Evolutionary conservation across 2,888 invertebrate genomes (phyloP).

Genomic region (Chrysodeixis includens): DNA sequence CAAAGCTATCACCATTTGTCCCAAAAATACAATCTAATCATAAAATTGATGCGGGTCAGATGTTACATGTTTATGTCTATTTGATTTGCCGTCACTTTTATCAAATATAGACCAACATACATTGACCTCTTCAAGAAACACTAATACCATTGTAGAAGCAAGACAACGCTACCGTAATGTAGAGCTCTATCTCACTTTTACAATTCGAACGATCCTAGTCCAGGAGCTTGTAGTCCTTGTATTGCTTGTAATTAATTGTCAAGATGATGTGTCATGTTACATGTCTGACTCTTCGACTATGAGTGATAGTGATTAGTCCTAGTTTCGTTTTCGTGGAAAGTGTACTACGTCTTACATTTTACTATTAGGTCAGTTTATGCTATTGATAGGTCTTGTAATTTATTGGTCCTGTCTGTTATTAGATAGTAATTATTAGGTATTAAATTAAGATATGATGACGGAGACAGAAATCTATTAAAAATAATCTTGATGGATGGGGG

Average conservation of each 20-base stretch:
- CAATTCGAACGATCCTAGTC: too few species aligned
- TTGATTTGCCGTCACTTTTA: slow-evolving; percentile 49
- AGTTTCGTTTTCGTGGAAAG: slow-evolving; percentile 7
- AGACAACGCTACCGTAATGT: too few species aligned
- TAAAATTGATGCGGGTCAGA: slow-evolving; percentile 35
- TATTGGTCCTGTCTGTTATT: background rate
- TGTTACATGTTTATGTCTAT: slow-evolving; percentile 31
- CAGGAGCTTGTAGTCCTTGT: too few species aligned
- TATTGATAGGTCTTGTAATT: background rate
- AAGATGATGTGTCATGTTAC: slow-evolving; percentile 39
- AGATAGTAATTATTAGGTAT: background rate
- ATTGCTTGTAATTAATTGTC: slow-evolving; percentile 48
- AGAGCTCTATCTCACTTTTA: too few species aligned
- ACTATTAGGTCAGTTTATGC: background rate
- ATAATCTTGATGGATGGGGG: too few species aligned
- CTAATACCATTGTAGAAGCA: too few species aligned
- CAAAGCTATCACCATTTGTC: slow-evolving; percentile 27
- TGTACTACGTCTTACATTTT: slow-evolving; percentile 14
- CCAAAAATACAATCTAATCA: slow-evolving; percentile 30
- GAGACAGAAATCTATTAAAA: too few species aligned
- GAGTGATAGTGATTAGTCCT: slow-evolving; percentile 40
- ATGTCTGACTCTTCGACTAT: slow-evolving; percentile 31
- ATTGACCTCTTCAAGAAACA: too few species aligned
- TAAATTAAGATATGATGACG: too few species aligned
- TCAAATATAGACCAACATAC: slow-evolving; percentile 31